Evolutionary conservation across 2,888 invertebrate species (phyloP), one percentile per base, ranked within the genome.

Genomic region (Leptopilina syphax): DNA sequence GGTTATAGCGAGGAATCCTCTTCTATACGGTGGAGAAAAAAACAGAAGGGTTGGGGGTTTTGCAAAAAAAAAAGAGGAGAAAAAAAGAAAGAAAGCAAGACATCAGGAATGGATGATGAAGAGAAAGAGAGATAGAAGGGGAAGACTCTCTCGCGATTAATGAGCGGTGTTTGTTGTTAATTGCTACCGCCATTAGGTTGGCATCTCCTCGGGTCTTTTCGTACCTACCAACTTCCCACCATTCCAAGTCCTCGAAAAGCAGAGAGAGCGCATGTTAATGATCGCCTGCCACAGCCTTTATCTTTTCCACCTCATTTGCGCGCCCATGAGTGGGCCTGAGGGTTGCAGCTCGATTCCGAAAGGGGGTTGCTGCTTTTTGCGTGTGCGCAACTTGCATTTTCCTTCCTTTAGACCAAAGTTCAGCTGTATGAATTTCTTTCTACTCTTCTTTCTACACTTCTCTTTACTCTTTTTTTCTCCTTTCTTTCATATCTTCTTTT

Each of bases 101-200:
- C 34, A 73, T 18, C 57, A 41, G 66, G n/a, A 66, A 18, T 24
- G 68, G 54, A 76, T 57, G 63, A 70, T 65, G 18, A 65, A 77
- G 81, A 76, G 65, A 81, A 83, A 82, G 84, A 80, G 83, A 79
- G 80, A 83, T 82, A 83, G 83, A 86, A 85, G 86, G 84, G 81
- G 84, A 86, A 80, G 81, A 83, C 83, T 87, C 83, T 87, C 86
- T 87, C 85, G 89, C 91, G 90, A 91, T 92, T 92, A 92, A 92
- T 91, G 92, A 92, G 91, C 91, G 90, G 91, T 91, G 91, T 91
- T 92, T 92, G 92, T 91, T 91, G 92, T 91, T 92, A 92, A 91
- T 91, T 92, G 91, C 92, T 90, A 89, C 89, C 90, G 90, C 91
- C 92, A 91, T 92, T 92, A 91, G 89, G 91, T 91, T 91, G 89